Percentiles rank a stretch among this genome's conserved stretches.
Evolutionary conservation across 2,113 vertebrate genomes (phyloP).

Genomic region (Amblyopsis rosae): DNA sequence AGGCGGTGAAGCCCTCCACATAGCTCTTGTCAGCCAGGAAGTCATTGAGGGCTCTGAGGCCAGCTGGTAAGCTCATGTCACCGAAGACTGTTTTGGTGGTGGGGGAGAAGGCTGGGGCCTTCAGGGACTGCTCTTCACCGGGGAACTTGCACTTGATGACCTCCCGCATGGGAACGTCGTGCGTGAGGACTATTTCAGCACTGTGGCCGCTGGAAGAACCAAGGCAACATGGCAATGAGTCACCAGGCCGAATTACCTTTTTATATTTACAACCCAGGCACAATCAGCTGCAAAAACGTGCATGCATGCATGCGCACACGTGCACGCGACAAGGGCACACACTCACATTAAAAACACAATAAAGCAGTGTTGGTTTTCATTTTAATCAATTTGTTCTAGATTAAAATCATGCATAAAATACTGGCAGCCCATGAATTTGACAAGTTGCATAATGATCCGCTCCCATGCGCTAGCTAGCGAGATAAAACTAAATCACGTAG

Average conservation of each 20-base stretch:
- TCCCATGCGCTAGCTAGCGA: background rate
- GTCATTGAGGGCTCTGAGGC: constrained; percentile 86
- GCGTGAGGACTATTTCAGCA: constrained; percentile 55
- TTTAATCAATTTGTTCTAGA: constrained; percentile 45
- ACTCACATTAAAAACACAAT: constrained; percentile 34
- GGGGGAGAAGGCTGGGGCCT: background rate
- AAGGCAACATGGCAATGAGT: constrained; percentile 68
- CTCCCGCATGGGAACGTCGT: constrained; percentile 66
- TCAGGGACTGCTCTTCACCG: constrained; percentile 2
- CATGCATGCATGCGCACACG: constrained; percentile 44
- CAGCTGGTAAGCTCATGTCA: constrained; percentile 83
- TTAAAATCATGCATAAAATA: constrained; percentile 30
- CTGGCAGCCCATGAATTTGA: constrained; percentile 3
- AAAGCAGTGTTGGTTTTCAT: constrained; percentile 21
- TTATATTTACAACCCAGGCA: constrained; percentile 26
- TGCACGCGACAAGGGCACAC: constrained; percentile 6
- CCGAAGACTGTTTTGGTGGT: constrained; percentile 85
- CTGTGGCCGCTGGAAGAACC: constrained; percentile 70
- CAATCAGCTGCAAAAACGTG: constrained; percentile 28
- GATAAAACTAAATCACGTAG: background rate
- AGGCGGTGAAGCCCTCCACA: constrained; percentile 89
- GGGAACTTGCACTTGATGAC: constrained; percentile 34
- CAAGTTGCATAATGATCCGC: background rate
- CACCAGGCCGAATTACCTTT: constrained; percentile 34
- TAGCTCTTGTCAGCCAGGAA: constrained; percentile 93